Evolutionary conservation across 2,797 vertebrate species (phyloP).

Genomic region (Paedocypris micromegethes): DNA sequence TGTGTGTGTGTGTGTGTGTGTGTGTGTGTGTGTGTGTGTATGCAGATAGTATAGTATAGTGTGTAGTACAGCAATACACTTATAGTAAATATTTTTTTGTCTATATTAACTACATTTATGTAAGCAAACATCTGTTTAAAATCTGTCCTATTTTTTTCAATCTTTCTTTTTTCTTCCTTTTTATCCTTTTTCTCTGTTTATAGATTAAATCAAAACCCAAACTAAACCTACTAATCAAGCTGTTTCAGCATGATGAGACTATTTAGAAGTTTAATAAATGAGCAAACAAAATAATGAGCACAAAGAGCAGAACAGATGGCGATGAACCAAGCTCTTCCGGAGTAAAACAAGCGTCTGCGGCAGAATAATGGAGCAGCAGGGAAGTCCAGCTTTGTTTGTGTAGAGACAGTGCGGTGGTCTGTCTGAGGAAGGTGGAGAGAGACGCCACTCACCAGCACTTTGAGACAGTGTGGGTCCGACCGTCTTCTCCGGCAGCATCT

Average conservation of each 20-base stretch:
- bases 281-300: conserved; percentile 12
- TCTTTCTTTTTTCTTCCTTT: too few relatives aligned
- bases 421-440: neutral
- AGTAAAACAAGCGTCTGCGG: neutral
- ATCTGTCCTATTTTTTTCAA: too few relatives aligned
- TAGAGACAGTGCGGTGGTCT: conserved; percentile 4
- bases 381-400: conserved; percentile 13
- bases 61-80: too few relatives aligned
- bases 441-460: conserved; percentile 62
- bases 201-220: too few relatives aligned
- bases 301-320: conserved; percentile 25
- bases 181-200: too few relatives aligned
- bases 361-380: conserved; percentile 26
- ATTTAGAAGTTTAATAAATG: conserved; percentile 22
- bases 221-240: too few relatives aligned
- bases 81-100: too few relatives aligned
- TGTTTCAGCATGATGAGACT: conserved; percentile 15
- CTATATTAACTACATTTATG: too few relatives aligned
- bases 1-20: too few relatives aligned
- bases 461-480: conserved; percentile 64
- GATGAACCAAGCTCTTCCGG: conserved; percentile 32
- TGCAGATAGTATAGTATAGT: too few relatives aligned
- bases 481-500: conserved; percentile 76
- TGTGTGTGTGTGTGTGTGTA: too few relatives aligned
- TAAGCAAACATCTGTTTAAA: too few relatives aligned